Evolutionary conservation across 2,888 invertebrate species (phyloP).

Genomic region (Deilephila porcellus): DNA sequence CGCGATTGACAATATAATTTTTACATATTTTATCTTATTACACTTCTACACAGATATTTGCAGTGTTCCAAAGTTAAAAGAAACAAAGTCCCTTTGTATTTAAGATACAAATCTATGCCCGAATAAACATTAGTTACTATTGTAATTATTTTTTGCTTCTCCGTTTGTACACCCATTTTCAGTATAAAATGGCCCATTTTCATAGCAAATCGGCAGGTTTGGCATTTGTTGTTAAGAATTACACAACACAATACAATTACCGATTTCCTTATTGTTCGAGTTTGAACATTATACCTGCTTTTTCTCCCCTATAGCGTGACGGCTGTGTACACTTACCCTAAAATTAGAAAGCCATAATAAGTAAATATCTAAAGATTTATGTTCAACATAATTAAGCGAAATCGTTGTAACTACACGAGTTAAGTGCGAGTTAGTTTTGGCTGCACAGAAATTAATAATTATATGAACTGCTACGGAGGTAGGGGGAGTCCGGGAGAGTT

Average conservation of each 20-base stretch:
- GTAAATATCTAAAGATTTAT: constrained; percentile 75
- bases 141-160: neutral
- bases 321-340: constrained; percentile 60
- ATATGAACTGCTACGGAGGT: neutral
- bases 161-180: neutral
- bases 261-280: constrained; percentile 56
- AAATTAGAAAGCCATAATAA: constrained; percentile 73
- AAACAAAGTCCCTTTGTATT: no score
- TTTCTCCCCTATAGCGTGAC: constrained; percentile 65
- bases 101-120: no score
- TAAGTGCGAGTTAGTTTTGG: constrained; percentile 55
- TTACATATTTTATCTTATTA: no score
- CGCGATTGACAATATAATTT: no score
- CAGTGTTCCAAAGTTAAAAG: no score
- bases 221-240: neutral
- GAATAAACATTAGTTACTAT: neutral
- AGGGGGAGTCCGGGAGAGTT: no score
- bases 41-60: no score
- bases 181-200: neutral
- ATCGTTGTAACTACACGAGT: constrained; percentile 57
- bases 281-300: constrained; percentile 57
- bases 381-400: constrained; percentile 70
- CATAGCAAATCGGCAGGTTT: neutral
- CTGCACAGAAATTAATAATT: constrained; percentile 36
- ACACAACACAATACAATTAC: constrained; percentile 42